Percentiles rank a stretch among this genome's conserved stretches.
Conservation (phyloP, 1,140 invertebrate genomes). For the Lerema accius region DNA sequence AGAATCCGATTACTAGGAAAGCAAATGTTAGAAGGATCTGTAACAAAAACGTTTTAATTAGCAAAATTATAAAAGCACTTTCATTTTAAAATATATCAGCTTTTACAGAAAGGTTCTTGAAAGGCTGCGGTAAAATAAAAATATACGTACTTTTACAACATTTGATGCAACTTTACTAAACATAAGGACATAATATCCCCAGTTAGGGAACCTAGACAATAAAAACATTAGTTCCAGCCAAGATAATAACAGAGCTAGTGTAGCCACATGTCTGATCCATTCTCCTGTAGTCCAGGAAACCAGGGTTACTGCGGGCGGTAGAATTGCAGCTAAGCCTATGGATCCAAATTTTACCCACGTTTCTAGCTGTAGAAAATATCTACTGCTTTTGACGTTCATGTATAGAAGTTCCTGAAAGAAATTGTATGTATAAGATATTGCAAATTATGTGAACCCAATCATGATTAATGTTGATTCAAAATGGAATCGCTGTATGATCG, state of each 20-base stretch:
- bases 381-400: slow-evolving; percentile 66
- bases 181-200: slow-evolving; percentile 82
- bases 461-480: too few species aligned
- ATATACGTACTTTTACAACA: slow-evolving; percentile 74
- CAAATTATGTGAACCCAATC: too few species aligned
- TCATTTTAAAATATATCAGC: too few species aligned
- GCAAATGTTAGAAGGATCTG: slow-evolving; percentile 78
- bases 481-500: too few species aligned
- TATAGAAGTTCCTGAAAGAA: slow-evolving; percentile 81
- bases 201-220: slow-evolving; percentile 81
- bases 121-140: too few species aligned
- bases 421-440: slow-evolving; percentile 47
- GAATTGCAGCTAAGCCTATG: slow-evolving; percentile 53
- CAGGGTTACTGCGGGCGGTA: slow-evolving; percentile 51
- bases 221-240: slow-evolving; percentile 83
- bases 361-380: slow-evolving; percentile 76
- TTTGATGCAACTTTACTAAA: slow-evolving; percentile 80
- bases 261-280: slow-evolving; percentile 81
- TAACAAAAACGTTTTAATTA: slow-evolving; percentile 41
- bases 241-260: slow-evolving; percentile 77
- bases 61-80: slow-evolving; percentile 47
- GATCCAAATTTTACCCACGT: slow-evolving; percentile 79
- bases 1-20: slow-evolving; percentile 83
- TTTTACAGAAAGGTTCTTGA: too few species aligned
- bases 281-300: slow-evolving; percentile 43